phyloP scores from a whole-genome alignment of 1,140 invertebrate genomes.

The Drosophila pectinifera region DNA sequence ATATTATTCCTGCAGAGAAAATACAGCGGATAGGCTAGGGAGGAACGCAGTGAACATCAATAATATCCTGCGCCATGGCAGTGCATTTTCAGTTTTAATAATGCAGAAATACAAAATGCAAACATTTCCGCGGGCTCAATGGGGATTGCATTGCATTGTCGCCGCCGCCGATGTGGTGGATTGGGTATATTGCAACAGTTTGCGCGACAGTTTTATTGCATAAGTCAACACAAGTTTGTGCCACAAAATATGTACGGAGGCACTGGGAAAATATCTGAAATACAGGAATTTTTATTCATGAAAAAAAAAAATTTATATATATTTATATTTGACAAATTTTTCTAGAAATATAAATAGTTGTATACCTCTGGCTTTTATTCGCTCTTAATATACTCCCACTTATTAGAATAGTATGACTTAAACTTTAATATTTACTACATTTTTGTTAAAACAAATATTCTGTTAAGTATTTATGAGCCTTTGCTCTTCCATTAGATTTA shows the following conservation, averaged over 20 bases:
- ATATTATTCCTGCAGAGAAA: slow-evolving; percentile 60
- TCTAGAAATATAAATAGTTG: too few relatives aligned
- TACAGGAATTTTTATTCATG: too few relatives aligned
- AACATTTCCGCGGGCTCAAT: slow-evolving; percentile 73
- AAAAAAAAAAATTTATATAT: too few relatives aligned
- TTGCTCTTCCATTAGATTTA: too few relatives aligned
- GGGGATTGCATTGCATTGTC: slow-evolving; percentile 35
- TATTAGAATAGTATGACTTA: too few relatives aligned
- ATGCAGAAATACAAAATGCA: slow-evolving; percentile 82
- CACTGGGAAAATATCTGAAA: not conserved
- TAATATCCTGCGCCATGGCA: slow-evolving; percentile 44
- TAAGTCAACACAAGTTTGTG: slow-evolving; percentile 82
- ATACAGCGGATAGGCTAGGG: not conserved
- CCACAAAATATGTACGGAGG: slow-evolving; percentile 61
- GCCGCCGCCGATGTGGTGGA: slow-evolving; percentile 29
- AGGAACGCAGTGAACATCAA: slow-evolving; percentile 29
- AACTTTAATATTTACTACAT: too few relatives aligned
- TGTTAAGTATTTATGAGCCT: too few relatives aligned
- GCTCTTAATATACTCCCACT: too few relatives aligned
- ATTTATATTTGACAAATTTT: too few relatives aligned
- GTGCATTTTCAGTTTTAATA: slow-evolving; percentile 82
- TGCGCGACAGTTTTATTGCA: slow-evolving; percentile 83
- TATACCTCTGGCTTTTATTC: too few relatives aligned
- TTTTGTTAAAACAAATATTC: too few relatives aligned
- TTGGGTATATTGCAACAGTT: slow-evolving; percentile 69